These are phyloP conservation scores for Aspidapion aeneum DNA, from an alignment of 2,888 invertebrate genomes.

Conservation along the genomic window DNA sequence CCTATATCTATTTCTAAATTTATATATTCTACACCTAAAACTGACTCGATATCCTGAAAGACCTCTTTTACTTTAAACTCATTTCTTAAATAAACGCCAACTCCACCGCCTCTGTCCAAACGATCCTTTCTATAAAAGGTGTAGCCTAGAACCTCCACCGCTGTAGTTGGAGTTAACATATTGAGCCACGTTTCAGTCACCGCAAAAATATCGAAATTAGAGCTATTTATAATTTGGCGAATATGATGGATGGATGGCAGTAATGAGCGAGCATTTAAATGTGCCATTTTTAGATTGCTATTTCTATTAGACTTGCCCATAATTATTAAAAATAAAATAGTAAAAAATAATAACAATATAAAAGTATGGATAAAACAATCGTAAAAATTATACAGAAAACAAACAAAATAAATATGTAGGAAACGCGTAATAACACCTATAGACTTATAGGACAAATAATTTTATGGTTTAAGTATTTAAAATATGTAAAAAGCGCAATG, in stretches of 20 bases:
- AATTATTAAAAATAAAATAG: too few species aligned
- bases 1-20: not conserved
- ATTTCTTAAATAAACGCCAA: not conserved
- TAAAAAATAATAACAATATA: too few species aligned
- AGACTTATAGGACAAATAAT: too few species aligned
- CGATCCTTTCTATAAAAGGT: not conserved
- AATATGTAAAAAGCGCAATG: too few species aligned
- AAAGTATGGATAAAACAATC: too few species aligned
- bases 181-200: not conserved
- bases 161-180: not conserved
- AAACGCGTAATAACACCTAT: too few species aligned
- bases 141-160: not conserved
- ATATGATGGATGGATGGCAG: not conserved
- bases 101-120: not conserved
- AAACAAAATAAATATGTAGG: too few species aligned
- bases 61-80: not conserved
- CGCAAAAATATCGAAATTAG: not conserved
- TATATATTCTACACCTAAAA: not conserved
- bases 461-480: too few species aligned
- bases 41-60: not conserved
- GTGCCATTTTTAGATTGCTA: not conserved
- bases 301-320: too few species aligned
- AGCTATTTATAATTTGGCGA: not conserved
- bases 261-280: not conserved
- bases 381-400: too few species aligned